A percentile compares a stretch with the other conserved stretches of the same genome.
Evolutionary conservation across 2,113 vertebrate genomes (phyloP).

Genomic region (Butorides virescens): DNA sequence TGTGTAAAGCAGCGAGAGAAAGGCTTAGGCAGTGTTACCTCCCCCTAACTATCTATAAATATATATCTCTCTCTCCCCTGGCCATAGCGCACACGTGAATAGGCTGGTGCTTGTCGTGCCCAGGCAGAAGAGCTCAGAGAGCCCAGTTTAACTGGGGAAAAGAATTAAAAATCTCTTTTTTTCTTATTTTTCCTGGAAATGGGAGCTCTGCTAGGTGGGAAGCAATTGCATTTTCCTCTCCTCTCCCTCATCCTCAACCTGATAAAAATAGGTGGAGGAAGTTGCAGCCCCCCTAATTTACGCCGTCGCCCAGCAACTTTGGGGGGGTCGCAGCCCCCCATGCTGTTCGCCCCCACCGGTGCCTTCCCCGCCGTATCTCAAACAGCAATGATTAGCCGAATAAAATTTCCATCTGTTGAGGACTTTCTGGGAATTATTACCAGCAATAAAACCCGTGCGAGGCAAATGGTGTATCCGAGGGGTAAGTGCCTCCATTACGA

Average conservation of each 20-base stretch:
- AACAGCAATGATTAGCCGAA: constrained; percentile 14
- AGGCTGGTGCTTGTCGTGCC: neutral
- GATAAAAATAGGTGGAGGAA: neutral
- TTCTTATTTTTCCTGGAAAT: neutral
- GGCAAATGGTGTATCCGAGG: neutral
- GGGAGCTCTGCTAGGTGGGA: neutral
- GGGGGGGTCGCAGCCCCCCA: neutral
- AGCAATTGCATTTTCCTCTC: neutral
- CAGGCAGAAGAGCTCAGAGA: neutral
- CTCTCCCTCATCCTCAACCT: neutral
- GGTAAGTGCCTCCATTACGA: neutral
- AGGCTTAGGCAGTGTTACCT: neutral
- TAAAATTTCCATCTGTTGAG: constrained; percentile 68
- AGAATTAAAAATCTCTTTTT: neutral
- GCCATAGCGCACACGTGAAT: neutral
- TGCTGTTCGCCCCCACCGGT: neutral
- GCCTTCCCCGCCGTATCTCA: neutral
- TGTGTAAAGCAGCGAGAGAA: neutral
- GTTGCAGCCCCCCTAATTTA: neutral
- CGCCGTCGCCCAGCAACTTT: fast-evolving
- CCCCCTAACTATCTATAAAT: neutral
- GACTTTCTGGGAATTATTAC: constrained; percentile 53
- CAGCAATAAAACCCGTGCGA: constrained; percentile 4
- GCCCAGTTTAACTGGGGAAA: neutral
- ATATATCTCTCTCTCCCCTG: neutral